phyloP scores from a whole-genome alignment of 2,888 invertebrate species.

The Sphaeridia pumilis region DNA sequence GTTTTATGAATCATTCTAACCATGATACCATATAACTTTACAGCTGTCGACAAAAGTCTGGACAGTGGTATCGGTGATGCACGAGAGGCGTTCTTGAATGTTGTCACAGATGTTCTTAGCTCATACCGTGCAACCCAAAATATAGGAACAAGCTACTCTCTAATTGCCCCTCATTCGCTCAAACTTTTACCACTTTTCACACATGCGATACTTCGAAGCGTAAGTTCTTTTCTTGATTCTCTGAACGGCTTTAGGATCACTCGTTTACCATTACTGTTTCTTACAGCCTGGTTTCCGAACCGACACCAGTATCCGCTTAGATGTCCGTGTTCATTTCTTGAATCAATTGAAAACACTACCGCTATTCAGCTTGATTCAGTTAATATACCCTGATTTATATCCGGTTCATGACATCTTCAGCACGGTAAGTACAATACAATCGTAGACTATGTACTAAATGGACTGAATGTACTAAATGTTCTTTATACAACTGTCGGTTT shows the following conservation, averaged over 20 bases:
- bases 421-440: slow-evolving; percentile 38
- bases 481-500: neutral
- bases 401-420: slow-evolving; percentile 63
- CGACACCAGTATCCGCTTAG: slow-evolving; percentile 75
- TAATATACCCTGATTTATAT: slow-evolving; percentile 85
- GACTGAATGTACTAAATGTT: neutral
- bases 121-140: slow-evolving; percentile 55
- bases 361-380: slow-evolving; percentile 62
- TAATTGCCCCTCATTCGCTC: slow-evolving; percentile 65
- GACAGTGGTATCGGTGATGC: slow-evolving; percentile 81
- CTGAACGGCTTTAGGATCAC: too few species aligned
- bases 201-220: slow-evolving; percentile 75
- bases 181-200: slow-evolving; percentile 77
- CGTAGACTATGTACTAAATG: neutral
- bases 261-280: slow-evolving; percentile 18
- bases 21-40: slow-evolving; percentile 6
- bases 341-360: slow-evolving; percentile 84
- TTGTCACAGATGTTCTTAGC: slow-evolving; percentile 75
- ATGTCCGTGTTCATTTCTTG: slow-evolving; percentile 88
- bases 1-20: too few species aligned
- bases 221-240: slow-evolving; percentile 41
- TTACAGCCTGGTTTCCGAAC: slow-evolving; percentile 73
- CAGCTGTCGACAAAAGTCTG: slow-evolving; percentile 81
- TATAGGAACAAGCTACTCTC: slow-evolving; percentile 42
- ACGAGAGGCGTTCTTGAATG: slow-evolving; percentile 90